Percentiles rank a stretch among this genome's conserved stretches.
phyloP scores from a whole-genome alignment of 2,797 vertebrate species.

The Morelia viridis region DNA sequence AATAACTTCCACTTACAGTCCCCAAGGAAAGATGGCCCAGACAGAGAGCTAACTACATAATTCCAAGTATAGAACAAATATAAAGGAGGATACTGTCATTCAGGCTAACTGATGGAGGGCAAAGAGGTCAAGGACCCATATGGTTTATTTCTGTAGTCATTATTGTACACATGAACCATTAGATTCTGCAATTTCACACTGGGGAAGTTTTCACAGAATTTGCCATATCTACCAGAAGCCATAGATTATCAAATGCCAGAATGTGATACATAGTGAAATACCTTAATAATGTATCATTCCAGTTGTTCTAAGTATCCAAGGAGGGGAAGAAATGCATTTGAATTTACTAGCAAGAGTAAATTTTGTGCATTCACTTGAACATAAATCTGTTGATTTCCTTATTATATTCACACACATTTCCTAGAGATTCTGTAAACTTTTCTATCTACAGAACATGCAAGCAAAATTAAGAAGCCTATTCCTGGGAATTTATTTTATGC shows the following conservation, averaged over 20 bases:
- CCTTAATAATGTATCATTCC: not conserved
- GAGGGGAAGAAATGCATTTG: not conserved
- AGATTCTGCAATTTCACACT: conserved; percentile 8
- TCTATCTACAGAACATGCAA: not conserved
- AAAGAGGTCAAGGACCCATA: conserved; percentile 18
- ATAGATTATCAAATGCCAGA: not conserved
- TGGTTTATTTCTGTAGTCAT: conserved; percentile 5
- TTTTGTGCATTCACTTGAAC: not conserved
- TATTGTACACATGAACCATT: not conserved
- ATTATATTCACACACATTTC: not conserved
- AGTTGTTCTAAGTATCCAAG: not conserved
- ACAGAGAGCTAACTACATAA: conserved; percentile 27
- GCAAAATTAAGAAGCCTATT: not conserved
- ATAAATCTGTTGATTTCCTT: not conserved
- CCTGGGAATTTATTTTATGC: not conserved
- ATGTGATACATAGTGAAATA: conserved; percentile 15
- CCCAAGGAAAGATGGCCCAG: conserved; percentile 31
- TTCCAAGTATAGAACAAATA: conserved; percentile 29
- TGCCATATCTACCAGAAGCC: not conserved
- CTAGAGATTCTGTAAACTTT: not conserved
- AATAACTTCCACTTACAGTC: not conserved
- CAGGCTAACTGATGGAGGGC: not conserved
- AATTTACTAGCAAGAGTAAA: not conserved
- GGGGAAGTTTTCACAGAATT: not conserved
- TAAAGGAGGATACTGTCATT: conserved; percentile 24